A percentile compares a stretch with the other conserved stretches of the same genome.
phyloP scores from a whole-genome alignment of 1,140 invertebrate genomes.

The Latrodectus geometricus region DNA sequence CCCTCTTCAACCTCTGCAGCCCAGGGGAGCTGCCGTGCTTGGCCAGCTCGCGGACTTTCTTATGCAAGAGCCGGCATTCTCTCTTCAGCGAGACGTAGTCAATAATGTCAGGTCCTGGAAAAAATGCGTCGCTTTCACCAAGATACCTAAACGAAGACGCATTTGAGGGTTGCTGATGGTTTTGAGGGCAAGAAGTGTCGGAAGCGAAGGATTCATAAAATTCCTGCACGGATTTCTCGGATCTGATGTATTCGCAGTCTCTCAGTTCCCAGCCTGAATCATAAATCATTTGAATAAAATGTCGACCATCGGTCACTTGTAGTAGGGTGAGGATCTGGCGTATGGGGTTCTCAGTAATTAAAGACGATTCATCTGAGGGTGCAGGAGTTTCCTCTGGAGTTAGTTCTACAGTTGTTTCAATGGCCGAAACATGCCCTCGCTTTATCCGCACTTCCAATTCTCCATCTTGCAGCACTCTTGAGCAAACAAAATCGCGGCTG shows the following conservation, averaged over 20 bases:
- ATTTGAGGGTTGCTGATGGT: neutral
- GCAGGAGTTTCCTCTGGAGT: constrained; percentile 22
- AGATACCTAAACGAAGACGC: neutral
- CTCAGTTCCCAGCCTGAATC: constrained; percentile 71
- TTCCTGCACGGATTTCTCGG: constrained; percentile 69
- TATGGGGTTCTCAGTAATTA: neutral
- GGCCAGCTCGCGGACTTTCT: constrained; percentile 50
- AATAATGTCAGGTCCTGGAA: constrained; percentile 41
- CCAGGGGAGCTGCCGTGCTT: constrained; percentile 44
- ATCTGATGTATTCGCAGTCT: constrained; percentile 77
- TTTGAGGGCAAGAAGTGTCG: constrained; percentile 58
- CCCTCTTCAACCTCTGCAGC: constrained; percentile 64
- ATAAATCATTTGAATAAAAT: constrained; percentile 79
- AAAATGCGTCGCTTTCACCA: neutral
- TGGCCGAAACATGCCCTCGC: constrained; percentile 75
- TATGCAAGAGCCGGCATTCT: constrained; percentile 65
- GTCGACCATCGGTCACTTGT: constrained; percentile 76
- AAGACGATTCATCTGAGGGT: neutral
- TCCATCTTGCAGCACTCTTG: constrained; percentile 72
- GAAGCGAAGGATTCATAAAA: constrained; percentile 70
- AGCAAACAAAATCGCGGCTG: constrained; percentile 32
- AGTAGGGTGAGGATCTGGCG: constrained; percentile 73
- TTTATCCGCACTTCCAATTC: constrained; percentile 75
- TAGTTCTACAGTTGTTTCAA: constrained; percentile 74
- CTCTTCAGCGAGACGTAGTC: constrained; percentile 41